A percentile compares a stretch with the other conserved stretches of the same genome.
These are phyloP conservation scores for Acrocephalus scirpaceus DNA, from an alignment of 2,797 vertebrate genomes.

Conservation along the genomic window DNA sequence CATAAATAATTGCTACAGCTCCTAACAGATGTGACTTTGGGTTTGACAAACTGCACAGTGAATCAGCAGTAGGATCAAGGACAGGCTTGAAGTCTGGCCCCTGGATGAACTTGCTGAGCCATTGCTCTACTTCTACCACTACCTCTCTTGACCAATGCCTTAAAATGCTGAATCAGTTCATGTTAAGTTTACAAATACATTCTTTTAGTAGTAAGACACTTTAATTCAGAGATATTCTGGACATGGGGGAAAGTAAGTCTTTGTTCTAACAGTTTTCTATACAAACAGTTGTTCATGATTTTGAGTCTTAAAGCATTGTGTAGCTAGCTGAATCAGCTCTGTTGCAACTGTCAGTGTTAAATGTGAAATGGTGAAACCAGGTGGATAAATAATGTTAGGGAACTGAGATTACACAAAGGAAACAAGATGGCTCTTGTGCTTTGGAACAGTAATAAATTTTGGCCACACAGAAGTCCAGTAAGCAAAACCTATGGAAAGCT, in stretches of 20 bases:
- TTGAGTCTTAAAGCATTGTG: background rate
- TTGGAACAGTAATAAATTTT: background rate
- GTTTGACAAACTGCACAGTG: background rate
- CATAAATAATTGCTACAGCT: constrained; percentile 1
- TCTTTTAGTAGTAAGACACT: background rate
- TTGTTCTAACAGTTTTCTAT: background rate
- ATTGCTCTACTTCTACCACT: background rate
- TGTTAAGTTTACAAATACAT: background rate
- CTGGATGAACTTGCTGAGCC: background rate
- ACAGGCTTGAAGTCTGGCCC: background rate
- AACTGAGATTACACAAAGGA: background rate
- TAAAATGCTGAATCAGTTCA: background rate
- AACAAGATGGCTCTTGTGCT: background rate
- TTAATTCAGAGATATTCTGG: background rate
- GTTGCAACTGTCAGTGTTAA: background rate
- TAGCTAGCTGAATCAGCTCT: background rate
- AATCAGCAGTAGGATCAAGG: constrained; percentile 41
- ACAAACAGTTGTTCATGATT: background rate
- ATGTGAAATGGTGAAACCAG: background rate
- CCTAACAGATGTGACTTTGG: constrained; percentile 19
- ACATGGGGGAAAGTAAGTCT: background rate
- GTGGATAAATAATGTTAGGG: background rate
- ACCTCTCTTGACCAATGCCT: background rate
- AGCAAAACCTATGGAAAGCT: background rate
- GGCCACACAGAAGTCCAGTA: background rate